phyloP scores from a whole-genome alignment of 2,113 vertebrate genomes.

The Orthonyx spaldingii region DNA sequence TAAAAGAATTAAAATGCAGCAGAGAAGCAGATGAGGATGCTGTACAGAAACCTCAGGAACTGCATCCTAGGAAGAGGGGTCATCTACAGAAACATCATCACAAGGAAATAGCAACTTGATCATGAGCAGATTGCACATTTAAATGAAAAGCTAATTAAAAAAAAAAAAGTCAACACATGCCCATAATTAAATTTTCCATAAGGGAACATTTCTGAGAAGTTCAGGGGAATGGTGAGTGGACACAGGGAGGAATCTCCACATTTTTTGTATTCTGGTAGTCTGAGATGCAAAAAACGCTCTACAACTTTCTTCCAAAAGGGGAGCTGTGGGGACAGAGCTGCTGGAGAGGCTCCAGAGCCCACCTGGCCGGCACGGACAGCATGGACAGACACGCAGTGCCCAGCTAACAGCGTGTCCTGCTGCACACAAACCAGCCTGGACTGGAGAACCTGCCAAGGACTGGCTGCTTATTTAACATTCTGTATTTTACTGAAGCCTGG shows the following conservation, averaged over 20 bases:
- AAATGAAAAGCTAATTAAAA: neutral
- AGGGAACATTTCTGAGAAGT: neutral
- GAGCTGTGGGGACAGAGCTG: neutral
- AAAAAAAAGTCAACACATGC: neutral
- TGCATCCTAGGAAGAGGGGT: neutral
- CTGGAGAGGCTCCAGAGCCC: neutral
- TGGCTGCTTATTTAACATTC: neutral
- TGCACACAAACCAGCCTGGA: neutral
- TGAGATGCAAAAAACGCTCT: neutral
- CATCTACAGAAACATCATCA: neutral
- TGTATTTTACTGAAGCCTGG: neutral
- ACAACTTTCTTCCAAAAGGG: neutral
- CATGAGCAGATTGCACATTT: neutral
- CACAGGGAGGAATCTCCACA: neutral
- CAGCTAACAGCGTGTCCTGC: neutral
- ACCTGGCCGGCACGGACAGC: neutral
- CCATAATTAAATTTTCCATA: neutral
- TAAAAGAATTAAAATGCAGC: neutral
- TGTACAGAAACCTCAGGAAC: neutral
- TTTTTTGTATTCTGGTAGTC: neutral
- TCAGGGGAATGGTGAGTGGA: neutral
- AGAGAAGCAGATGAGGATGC: neutral
- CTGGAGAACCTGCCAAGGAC: neutral
- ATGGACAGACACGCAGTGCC: rapidly evolving
- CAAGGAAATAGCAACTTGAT: neutral